These are phyloP conservation scores for Ochotona curzoniae DNA, from an alignment of 2,113 vertebrate species.

Conservation along the genomic window DNA sequence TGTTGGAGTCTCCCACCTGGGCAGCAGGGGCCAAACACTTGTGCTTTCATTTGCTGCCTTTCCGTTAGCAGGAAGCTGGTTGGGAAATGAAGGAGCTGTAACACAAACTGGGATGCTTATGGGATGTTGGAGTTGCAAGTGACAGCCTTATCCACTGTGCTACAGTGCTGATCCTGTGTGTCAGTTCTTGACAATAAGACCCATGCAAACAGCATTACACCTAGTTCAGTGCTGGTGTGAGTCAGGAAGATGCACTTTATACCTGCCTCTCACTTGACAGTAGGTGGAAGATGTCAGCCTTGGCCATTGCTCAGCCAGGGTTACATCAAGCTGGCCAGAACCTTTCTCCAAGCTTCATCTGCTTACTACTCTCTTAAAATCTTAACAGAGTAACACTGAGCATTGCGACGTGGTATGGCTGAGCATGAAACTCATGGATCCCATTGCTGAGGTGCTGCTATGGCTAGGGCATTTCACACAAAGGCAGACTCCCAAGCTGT, in stretches of 20 bases:
- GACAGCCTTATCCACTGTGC: too few species aligned
- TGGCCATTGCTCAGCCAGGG: neutral
- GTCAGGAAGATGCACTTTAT: rapidly evolving
- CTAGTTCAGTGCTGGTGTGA: rapidly evolving
- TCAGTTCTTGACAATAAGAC: neutral
- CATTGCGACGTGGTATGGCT: rapidly evolving
- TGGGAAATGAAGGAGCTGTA: too few species aligned
- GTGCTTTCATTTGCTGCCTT: too few species aligned
- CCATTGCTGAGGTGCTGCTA: neutral
- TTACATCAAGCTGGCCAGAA: neutral
- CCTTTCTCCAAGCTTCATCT: neutral
- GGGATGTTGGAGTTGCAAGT: too few species aligned
- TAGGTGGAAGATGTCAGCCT: neutral
- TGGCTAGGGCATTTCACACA: neutral
- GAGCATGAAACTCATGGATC: rapidly evolving
- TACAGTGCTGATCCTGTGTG: too few species aligned
- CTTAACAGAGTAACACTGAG: neutral
- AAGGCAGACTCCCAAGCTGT: neutral
- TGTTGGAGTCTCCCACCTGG: too few species aligned
- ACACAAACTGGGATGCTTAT: too few species aligned
- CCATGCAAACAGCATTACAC: rapidly evolving
- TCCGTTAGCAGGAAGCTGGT: too few species aligned
- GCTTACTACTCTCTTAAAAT: neutral
- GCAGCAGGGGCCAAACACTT: too few species aligned
- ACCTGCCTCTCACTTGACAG: neutral